Evolutionary conservation across 2,113 vertebrate species (phyloP), one percentile per base, ranked within the genome.

Genomic region (Corydoras sp.): DNA sequence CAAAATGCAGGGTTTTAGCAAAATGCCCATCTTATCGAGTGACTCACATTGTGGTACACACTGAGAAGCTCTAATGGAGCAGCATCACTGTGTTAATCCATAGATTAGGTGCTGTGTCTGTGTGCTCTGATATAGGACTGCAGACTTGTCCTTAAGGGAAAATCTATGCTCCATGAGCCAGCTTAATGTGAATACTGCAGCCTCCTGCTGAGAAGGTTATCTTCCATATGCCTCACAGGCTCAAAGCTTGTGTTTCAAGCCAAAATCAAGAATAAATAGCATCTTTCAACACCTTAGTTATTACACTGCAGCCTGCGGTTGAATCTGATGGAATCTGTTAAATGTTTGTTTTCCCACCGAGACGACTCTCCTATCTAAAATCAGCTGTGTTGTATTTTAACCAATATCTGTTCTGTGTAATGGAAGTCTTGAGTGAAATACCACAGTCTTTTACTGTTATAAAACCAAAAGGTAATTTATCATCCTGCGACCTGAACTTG

Each of bases 81-180:
- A 68, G 68, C 58, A 18, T 69, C 62, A 67, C 72, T 32, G 29
- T 73, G 68, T 54, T 83, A 84, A 84, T 83, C 81, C 77, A 14
- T 58, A 76, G 77, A 82, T 81, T 77, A 79, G 69, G 65, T 43
- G 35, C 73, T 9, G 49, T 61, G 76, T 65, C 74, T 81, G 74
- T 70, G 30, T 13, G 65, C 71, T 74, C 71, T 72, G 68, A 81
- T 76, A 74, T 61, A 74, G 54, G 43, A 65, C 78, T 78, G 68
- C 32, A 55, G 29, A 71, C 69, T 68, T 76, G 48, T 71, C 71
- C 74, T 71, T 10, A 51, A 49, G 51, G 50, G 32, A 58, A 55
- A 76, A 73, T 3, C 24, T 32, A 66, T 30, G 54, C 71, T 62
- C 67, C 64, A 75, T 61, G 51, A 70, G 59, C 68, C 58, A 71